These are phyloP conservation scores for Lithodes maja DNA, from an alignment of 2,888 invertebrate species.

Conservation along the genomic window DNA sequence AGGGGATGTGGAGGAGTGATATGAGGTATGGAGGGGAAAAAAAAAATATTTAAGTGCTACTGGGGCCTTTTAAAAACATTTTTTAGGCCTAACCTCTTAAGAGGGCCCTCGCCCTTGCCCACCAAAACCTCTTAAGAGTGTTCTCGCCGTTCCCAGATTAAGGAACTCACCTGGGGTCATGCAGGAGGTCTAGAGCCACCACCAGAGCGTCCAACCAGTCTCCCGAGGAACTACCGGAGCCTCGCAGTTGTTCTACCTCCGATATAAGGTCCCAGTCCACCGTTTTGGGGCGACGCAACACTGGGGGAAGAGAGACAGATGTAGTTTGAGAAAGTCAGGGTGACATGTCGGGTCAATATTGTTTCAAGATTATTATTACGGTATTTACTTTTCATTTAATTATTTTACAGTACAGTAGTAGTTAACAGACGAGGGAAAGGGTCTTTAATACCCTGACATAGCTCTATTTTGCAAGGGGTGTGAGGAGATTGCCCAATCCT, in stretches of 20 bases:
- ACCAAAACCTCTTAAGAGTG: no score
- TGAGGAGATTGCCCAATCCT: no score
- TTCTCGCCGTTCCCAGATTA: neutral
- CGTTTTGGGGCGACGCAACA: slow-evolving; percentile 77
- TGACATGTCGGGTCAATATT: no score
- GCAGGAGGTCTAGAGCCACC: slow-evolving; percentile 78
- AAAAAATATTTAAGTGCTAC: no score
- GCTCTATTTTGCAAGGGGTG: no score
- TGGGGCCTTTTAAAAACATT: no score
- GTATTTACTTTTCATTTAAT: neutral
- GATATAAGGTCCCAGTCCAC: slow-evolving; percentile 81
- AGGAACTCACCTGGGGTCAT: slow-evolving; percentile 73
- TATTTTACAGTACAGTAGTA: neutral
- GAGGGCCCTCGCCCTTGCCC: no score
- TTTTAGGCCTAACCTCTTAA: no score
- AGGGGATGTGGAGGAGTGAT: no score
- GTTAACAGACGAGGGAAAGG: neutral
- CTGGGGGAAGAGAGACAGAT: slow-evolving; percentile 13
- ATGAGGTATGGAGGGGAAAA: no score
- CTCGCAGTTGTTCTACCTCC: slow-evolving; percentile 74
- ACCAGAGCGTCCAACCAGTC: slow-evolving; percentile 82
- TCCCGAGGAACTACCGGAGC: slow-evolving; percentile 77
- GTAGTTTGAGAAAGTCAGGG: no score
- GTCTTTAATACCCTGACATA: no score
- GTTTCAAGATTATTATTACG: neutral